Conservation (phyloP, 1,140 invertebrate species). For the Nasonia vitripennis region DNA sequence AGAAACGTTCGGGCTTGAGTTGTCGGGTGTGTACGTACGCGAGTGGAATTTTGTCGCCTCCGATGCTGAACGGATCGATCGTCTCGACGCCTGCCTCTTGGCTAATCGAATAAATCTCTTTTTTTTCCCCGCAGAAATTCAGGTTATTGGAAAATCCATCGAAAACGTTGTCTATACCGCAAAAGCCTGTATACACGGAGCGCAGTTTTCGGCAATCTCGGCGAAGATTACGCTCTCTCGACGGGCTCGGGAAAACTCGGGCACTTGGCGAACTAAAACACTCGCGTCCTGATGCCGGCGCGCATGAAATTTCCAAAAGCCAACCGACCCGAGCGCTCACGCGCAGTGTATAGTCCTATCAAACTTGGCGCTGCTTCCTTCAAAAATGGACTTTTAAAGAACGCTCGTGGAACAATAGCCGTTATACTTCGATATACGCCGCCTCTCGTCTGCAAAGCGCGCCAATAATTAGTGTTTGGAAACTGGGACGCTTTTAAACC, state of each 20-base stretch:
- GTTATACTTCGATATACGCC: neutral
- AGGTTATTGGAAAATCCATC: no score
- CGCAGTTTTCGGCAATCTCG: neutral
- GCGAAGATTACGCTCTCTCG: neutral
- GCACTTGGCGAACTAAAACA: neutral
- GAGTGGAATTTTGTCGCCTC: neutral
- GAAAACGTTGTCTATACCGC: no score
- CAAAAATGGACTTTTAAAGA: conserved; percentile 10
- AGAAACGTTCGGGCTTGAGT: neutral
- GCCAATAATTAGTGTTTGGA: conserved; percentile 43
- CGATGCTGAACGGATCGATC: neutral
- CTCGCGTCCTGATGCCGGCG: neutral
- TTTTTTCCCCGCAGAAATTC: no score
- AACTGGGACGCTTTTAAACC: conserved; percentile 23
- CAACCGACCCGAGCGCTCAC: no score
- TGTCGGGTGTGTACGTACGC: neutral
- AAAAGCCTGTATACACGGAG: no score
- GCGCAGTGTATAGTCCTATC: neutral
- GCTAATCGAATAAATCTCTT: no score
- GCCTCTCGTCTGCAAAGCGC: neutral
- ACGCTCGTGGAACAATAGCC: neutral
- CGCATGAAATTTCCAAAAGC: neutral
- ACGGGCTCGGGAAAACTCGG: neutral
- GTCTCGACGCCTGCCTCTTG: no score
- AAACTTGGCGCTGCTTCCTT: neutral